phyloP scores from a whole-genome alignment of 2,797 vertebrate genomes.

The Eidolon dupreanum region DNA sequence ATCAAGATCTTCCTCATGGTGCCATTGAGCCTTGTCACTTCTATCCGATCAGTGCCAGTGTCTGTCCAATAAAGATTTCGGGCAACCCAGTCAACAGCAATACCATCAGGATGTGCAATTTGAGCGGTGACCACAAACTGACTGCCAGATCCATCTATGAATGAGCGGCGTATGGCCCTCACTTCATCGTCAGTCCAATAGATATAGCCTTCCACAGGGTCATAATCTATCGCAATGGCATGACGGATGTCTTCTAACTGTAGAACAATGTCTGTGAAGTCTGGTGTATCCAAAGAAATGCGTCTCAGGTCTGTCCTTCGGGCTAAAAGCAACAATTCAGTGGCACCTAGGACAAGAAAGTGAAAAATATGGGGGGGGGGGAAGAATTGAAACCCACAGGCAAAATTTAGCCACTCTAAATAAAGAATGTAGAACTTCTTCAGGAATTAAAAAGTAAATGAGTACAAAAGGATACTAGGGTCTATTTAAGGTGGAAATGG shows the following conservation, averaged over 20 bases:
- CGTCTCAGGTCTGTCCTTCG: constrained; percentile 94
- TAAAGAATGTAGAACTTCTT: constrained; percentile 1
- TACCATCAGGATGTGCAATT: constrained; percentile 96
- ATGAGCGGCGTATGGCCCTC: constrained; percentile 93
- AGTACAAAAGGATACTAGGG: background rate
- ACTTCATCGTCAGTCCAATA: constrained; percentile 99
- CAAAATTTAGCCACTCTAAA: constrained; percentile 49
- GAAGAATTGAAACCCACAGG: background rate
- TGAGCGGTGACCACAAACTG: constrained; percentile 95
- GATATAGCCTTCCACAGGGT: constrained; percentile 94
- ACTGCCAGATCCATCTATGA: constrained; percentile 92
- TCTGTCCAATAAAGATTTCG: constrained; percentile 98
- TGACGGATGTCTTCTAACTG: constrained; percentile 96
- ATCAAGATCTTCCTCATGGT: constrained; percentile 98
- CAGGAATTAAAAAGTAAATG: background rate
- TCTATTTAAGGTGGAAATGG: background rate
- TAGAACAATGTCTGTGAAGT: constrained; percentile 96
- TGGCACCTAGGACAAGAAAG: constrained; percentile 88
- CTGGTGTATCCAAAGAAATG: constrained; percentile 96
- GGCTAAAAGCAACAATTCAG: constrained; percentile 93
- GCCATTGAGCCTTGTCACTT: constrained; percentile 96
- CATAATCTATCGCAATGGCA: constrained; percentile 97
- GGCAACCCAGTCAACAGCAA: constrained; percentile 97
- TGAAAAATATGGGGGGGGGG: background rate
- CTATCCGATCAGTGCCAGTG: constrained; percentile 97